These are phyloP conservation scores for Lamellibrachia satsuma DNA, from an alignment of 2,888 invertebrate genomes.

Conservation along the genomic window DNA sequence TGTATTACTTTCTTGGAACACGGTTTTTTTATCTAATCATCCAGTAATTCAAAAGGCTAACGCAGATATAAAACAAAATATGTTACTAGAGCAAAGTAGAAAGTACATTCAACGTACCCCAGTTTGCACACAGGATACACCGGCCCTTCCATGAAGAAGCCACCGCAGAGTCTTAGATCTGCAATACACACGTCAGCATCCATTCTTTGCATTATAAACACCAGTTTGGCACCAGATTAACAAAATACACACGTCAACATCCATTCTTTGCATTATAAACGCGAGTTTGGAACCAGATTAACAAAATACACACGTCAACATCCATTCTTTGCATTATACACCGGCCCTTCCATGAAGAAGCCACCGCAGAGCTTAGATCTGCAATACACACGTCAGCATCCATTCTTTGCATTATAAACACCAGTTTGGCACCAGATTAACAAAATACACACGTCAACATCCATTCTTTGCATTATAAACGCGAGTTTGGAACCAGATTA, in stretches of 20 bases:
- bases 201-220: not conserved
- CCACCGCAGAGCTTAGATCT: not conserved
- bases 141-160: not conserved
- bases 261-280: too few relatives aligned
- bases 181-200: not conserved
- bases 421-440: not conserved
- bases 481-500: too few relatives aligned
- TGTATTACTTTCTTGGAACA: not conserved
- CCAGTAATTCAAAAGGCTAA: too few relatives aligned
- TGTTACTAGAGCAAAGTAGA: not conserved
- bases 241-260: too few relatives aligned
- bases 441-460: not conserved
- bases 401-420: not conserved
- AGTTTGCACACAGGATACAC: not conserved
- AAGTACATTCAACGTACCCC: not conserved
- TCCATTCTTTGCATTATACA: not conserved
- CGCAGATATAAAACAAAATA: not conserved
- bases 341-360: not conserved
- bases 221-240: not conserved
- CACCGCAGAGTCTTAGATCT: not conserved
- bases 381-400: not conserved
- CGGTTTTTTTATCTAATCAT: too few relatives aligned
- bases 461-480: not conserved
- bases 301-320: too few relatives aligned
- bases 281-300: too few relatives aligned